These are phyloP conservation scores for Myiotriccus ornatus DNA, from an alignment of 2,797 vertebrate species.

Conservation along the genomic window DNA sequence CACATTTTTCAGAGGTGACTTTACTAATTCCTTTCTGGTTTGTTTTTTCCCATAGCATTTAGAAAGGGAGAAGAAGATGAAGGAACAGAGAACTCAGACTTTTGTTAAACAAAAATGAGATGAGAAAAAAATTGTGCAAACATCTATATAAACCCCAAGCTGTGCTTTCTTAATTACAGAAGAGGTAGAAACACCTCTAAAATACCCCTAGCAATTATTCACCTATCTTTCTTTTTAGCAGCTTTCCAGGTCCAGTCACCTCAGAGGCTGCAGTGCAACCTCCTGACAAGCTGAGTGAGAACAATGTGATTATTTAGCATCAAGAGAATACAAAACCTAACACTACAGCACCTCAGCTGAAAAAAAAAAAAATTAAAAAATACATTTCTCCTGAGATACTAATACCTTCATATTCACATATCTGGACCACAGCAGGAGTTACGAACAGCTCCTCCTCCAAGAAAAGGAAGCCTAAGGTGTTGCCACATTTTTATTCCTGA, in stretches of 20 bases:
- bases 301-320: constrained; percentile 40
- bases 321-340: constrained; percentile 26
- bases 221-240: constrained; percentile 34
- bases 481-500: not conserved
- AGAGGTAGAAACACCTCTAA: constrained; percentile 10
- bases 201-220: constrained; percentile 37
- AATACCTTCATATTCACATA: not conserved
- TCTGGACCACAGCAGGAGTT: not conserved
- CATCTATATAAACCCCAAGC: constrained; percentile 39
- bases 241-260: not conserved
- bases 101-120: not conserved
- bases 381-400: not conserved
- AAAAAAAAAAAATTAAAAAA: not conserved
- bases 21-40: not conserved
- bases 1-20: not conserved
- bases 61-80: not conserved
- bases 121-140: constrained; percentile 5
- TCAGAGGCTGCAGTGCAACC: constrained; percentile 18
- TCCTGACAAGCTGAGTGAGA: constrained; percentile 35
- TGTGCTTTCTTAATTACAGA: constrained; percentile 49
- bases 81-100: not conserved
- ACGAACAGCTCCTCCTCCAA: not conserved
- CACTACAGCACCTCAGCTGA: not conserved
- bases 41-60: not conserved
- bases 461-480: not conserved